Percentiles rank a stretch among this genome's conserved stretches.
Conservation (phyloP, 2,888 invertebrate species). For the Saturnia pavonia region DNA sequence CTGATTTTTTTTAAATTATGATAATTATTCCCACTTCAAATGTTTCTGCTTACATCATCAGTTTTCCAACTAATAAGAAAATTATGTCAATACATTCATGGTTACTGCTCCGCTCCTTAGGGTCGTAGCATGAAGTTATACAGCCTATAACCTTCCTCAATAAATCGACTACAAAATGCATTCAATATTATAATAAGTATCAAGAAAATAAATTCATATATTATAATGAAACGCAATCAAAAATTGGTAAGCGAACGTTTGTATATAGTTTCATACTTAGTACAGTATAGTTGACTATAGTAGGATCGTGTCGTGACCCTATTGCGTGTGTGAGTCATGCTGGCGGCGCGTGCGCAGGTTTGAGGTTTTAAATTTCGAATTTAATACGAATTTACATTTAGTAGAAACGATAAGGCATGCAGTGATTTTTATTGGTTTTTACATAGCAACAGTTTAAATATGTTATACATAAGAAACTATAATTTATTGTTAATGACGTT, state of each 20-base stretch:
- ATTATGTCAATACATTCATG: too few relatives aligned
- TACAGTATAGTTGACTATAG: constrained; percentile 45
- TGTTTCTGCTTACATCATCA: too few relatives aligned
- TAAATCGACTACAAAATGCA: too few relatives aligned
- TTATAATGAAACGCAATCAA: constrained; percentile 62
- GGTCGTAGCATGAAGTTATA: too few relatives aligned
- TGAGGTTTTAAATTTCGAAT: constrained; percentile 75
- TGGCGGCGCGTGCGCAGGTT: constrained; percentile 70
- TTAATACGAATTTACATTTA: constrained; percentile 58
- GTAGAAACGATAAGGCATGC: constrained; percentile 59
- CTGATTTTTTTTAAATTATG: too few relatives aligned
- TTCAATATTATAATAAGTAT: constrained; percentile 27
- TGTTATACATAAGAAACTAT: neutral
- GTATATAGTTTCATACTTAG: constrained; percentile 49
- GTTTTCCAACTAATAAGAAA: too few relatives aligned
- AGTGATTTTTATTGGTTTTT: constrained; percentile 20
- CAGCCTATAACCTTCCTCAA: too few relatives aligned
- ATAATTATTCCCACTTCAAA: too few relatives aligned
- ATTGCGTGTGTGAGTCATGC: constrained; percentile 77
- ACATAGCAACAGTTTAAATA: neutral
- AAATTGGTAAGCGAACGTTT: constrained; percentile 61
- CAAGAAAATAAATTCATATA: constrained; percentile 45
- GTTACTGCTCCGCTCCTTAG: too few relatives aligned
- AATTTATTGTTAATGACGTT: too few relatives aligned
- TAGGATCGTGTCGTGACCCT: constrained; percentile 73